Conservation (phyloP, 2,888 invertebrate genomes). For the Aleiodes leptofemur region DNA sequence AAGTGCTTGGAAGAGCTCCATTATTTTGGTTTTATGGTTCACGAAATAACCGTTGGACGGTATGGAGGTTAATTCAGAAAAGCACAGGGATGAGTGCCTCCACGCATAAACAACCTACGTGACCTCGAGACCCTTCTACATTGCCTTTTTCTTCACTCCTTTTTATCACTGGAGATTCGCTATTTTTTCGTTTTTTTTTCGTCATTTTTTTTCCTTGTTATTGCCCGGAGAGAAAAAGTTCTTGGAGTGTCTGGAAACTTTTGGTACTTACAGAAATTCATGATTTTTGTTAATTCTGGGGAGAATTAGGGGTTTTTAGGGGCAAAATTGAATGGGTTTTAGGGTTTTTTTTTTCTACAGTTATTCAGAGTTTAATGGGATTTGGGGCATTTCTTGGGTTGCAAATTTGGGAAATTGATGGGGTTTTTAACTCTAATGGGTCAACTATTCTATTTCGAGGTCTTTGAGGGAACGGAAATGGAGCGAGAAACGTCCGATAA, state of each 20-base stretch:
- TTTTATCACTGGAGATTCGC: slow-evolving; percentile 1
- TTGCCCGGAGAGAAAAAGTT: slow-evolving; percentile 12
- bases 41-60: slow-evolving; percentile 36
- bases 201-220: slow-evolving; percentile 30
- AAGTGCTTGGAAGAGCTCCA: slow-evolving; percentile 37
- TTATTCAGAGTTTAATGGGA: too few relatives aligned
- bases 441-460: slow-evolving; percentile 20
- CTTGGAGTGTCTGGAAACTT: slow-evolving; percentile 17
- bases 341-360: too few relatives aligned
- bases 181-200: slow-evolving; percentile 23
- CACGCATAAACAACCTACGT: slow-evolving; percentile 65
- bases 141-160: slow-evolving; percentile 14
- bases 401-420: slow-evolving; percentile 7
- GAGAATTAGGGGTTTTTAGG: background rate
- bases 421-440: slow-evolving; percentile 29
- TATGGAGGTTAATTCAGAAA: slow-evolving; percentile 57
- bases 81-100: slow-evolving; percentile 59
- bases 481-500: slow-evolving; percentile 36
- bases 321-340: too few relatives aligned
- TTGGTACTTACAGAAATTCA: too few relatives aligned
- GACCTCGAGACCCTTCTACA: slow-evolving; percentile 49
- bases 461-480: slow-evolving; percentile 35
- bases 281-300: too few relatives aligned
- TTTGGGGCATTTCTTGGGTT: too few relatives aligned
- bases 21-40: slow-evolving; percentile 43